Base-by-base conservation (phyloP, 2,797 vertebrate species). In the Percopsis omiscomaycus region DNA sequence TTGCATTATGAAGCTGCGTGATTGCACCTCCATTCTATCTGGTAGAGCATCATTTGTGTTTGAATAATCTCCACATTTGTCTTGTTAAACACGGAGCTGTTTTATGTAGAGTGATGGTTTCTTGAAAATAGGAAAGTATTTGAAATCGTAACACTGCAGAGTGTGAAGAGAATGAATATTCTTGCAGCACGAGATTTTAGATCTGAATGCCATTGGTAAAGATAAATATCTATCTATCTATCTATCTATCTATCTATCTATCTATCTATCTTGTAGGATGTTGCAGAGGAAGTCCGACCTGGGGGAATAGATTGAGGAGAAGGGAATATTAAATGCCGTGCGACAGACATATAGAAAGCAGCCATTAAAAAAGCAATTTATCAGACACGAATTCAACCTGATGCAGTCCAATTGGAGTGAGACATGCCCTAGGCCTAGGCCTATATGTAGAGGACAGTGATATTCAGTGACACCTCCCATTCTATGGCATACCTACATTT, bases 11-110 rank as follows among this genome's bases (percentile, higher is more conserved):
- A 71, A 61, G 68, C 61, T 60, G 76, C 70, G 75, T 81, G 77
- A 84, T 75, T 84, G n/a, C n/a, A 71, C 71, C 80, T 84, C 82
- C 81, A 71, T 79, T 75, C 80, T 61, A 76, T 80, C 75, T 68
- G 62, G 78, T 71, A 79, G 53, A 52, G 80, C 61, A 76, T 63
- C 82, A 78, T 37, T 37, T 37, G 32, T 37, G 4, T 37, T 5
- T 37, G 4, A 37, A 37, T n/a, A n/a, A n/a, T n/a, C n/a, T n/a
- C n/a, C n/a, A n/a, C n/a, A n/a, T n/a, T n/a, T n/a, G n/a, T n/a
- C n/a, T n/a, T n/a, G 22, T 22, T 5, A 45, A 45, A 45, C 44
- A 45, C 44, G 44, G 44, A 5, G 44, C 11, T 12, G 44, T 45
- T 22, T 22, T n/a, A n/a, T n/a, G n/a, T n/a, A n/a, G n/a, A 22